These are phyloP conservation scores for Ceratina calcarata DNA, from an alignment of 1,140 invertebrate species.

Conservation along the genomic window DNA sequence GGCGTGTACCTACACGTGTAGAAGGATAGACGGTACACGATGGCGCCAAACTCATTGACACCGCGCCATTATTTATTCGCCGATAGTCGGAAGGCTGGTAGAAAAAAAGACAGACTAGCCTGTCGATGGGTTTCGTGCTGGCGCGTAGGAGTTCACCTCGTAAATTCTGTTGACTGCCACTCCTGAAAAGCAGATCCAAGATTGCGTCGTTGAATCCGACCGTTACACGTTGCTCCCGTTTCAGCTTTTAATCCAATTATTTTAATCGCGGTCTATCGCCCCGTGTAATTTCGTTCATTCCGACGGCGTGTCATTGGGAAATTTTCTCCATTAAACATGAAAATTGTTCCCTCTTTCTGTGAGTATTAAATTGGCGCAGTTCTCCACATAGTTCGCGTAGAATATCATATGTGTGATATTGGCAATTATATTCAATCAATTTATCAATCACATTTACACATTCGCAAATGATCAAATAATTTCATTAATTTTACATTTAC, in stretches of 20 bases:
- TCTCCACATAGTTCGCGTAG: too few species aligned
- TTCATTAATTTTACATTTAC: too few species aligned
- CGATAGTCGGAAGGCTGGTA: conserved; percentile 48
- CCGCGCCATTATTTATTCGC: conserved; percentile 53
- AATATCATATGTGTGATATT: too few species aligned
- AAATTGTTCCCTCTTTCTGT: too few species aligned
- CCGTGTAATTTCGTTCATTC: conserved; percentile 36
- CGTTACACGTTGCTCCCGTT: conserved; percentile 27
- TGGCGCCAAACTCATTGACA: conserved; percentile 65
- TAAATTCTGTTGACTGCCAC: conserved; percentile 51
- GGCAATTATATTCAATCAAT: too few species aligned
- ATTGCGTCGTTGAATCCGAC: conserved; percentile 50
- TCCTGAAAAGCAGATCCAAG: conserved; percentile 55
- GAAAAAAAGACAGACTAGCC: conserved; percentile 37
- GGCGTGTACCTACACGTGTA: conserved; percentile 26
- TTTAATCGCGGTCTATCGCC: conserved; percentile 28
- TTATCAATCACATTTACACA: too few species aligned
- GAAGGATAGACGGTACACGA: conserved; percentile 25
- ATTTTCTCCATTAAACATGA: neutral
- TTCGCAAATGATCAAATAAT: too few species aligned
- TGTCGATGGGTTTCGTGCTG: conserved; percentile 30
- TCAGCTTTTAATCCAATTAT: conserved; percentile 49
- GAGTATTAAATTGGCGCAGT: too few species aligned
- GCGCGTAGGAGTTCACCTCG: conserved; percentile 51
- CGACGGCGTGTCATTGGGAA: conserved; percentile 13